phyloP scores from a whole-genome alignment of 2,888 invertebrate genomes.

The Aphelenchoides bicaudatus region DNA sequence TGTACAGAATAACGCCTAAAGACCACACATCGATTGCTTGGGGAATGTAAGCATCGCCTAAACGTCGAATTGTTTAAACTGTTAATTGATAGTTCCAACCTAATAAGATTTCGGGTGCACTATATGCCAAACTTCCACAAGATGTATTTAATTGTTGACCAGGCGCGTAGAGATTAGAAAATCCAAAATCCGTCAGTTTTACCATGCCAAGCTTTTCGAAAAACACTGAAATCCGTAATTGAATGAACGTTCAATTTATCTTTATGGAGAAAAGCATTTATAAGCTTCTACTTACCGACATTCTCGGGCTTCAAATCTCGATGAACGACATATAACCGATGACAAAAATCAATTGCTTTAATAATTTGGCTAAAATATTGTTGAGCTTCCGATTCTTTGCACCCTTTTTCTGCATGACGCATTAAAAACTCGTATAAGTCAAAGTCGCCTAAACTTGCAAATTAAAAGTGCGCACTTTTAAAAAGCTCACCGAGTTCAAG shows the following conservation, averaged over 20 bases:
- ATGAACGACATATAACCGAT: constrained; percentile 74
- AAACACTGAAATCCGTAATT: too few relatives aligned
- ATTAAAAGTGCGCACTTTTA: constrained; percentile 81
- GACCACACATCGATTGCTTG: constrained; percentile 93
- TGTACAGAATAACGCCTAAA: constrained; percentile 93
- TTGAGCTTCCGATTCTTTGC: constrained; percentile 66
- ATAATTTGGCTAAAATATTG: constrained; percentile 95
- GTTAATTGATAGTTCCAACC: constrained; percentile 97
- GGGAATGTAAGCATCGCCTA: too few relatives aligned
- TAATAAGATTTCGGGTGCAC: constrained; percentile 94
- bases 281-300: too few relatives aligned
- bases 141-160: constrained; percentile 73
- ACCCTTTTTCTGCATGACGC: constrained; percentile 47
- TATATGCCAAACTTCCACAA: constrained; percentile 96
- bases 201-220: constrained; percentile 93
- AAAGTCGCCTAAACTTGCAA: neutral
- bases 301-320: constrained; percentile 76
- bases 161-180: constrained; percentile 82
- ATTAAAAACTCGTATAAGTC: constrained; percentile 31
- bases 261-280: too few relatives aligned
- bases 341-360: constrained; percentile 92
- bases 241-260: too few relatives aligned
- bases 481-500: constrained; percentile 94
- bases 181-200: constrained; percentile 96
- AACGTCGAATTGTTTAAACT: too few relatives aligned